phyloP scores from a whole-genome alignment of 1,140 invertebrate genomes.

The Sycophaga agraensis region DNA sequence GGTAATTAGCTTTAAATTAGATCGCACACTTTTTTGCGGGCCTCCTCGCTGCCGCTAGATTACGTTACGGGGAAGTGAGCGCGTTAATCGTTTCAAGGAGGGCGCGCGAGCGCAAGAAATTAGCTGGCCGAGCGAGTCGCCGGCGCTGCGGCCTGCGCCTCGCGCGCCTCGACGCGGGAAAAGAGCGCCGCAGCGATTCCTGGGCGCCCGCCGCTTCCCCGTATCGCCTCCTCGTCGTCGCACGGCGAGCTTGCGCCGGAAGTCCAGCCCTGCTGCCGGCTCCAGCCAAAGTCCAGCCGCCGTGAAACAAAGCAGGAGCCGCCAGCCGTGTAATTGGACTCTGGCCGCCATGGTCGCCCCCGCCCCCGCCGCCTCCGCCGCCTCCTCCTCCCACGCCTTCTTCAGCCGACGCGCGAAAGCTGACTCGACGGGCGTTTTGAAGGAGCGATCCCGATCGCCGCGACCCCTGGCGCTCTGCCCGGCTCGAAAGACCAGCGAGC shows the following conservation, averaged over 20 bases:
- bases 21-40: constrained; percentile 15
- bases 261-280: constrained; percentile 30
- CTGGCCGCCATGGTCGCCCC: constrained; percentile 1
- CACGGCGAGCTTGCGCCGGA: constrained; percentile 1
- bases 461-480: no score
- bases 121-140: constrained; percentile 27
- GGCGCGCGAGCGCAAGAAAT: constrained; percentile 39
- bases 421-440: no score
- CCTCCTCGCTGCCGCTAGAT: not conserved
- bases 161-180: not conserved
- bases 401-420: not conserved
- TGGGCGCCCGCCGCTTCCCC: constrained; percentile 15
- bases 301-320: constrained; percentile 58
- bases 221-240: no score
- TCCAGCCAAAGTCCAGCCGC: constrained; percentile 47
- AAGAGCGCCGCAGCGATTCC: not conserved
- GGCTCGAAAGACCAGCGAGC: no score
- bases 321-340: constrained; percentile 59
- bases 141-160: not conserved
- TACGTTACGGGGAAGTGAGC: constrained; percentile 20
- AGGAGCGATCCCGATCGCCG: no score
- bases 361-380: constrained; percentile 7
- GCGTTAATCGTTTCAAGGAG: constrained; percentile 38
- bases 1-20: constrained; percentile 32
- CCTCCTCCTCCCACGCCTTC: not conserved